These are phyloP conservation scores for Sarcophaga rosellei DNA, from an alignment of 2,888 invertebrate species.

Conservation along the genomic window DNA sequence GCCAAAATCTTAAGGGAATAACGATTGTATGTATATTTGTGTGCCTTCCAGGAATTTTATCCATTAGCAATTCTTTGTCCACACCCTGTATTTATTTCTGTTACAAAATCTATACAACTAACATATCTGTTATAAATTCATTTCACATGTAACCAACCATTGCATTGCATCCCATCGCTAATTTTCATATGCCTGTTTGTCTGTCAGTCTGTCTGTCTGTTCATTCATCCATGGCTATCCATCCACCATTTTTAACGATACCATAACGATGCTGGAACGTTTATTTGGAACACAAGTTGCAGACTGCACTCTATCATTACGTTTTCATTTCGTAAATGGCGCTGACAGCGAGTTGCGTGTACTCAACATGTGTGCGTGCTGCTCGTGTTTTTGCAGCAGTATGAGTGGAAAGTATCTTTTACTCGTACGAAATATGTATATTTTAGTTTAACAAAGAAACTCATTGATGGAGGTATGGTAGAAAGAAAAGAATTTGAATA, in stretches of 20 bases:
- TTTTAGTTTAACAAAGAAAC: conserved; percentile 12
- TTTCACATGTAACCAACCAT: conserved; percentile 20
- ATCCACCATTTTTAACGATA: neutral
- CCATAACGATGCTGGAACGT: neutral
- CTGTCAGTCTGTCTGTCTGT: neutral
- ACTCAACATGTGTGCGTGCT: conserved; percentile 20
- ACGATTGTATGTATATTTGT: no score
- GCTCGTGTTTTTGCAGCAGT: neutral
- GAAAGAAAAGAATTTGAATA: neutral
- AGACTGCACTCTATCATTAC: conserved; percentile 38
- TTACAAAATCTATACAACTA: neutral
- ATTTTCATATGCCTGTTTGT: neutral
- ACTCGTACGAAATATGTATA: neutral
- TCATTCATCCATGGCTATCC: neutral
- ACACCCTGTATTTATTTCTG: neutral
- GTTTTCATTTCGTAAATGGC: neutral
- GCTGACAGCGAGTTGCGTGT: conserved; percentile 1
- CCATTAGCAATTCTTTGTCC: neutral
- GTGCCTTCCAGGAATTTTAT: no score
- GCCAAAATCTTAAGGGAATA: no score
- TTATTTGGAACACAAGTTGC: conserved; percentile 4
- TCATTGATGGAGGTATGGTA: neutral
- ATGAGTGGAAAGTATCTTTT: neutral
- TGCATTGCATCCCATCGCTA: neutral
- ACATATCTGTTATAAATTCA: neutral